Percentiles rank a stretch among this genome's conserved stretches.
Conservation (phyloP, 2,797 vertebrate species). For the Eulemur mongoz region DNA sequence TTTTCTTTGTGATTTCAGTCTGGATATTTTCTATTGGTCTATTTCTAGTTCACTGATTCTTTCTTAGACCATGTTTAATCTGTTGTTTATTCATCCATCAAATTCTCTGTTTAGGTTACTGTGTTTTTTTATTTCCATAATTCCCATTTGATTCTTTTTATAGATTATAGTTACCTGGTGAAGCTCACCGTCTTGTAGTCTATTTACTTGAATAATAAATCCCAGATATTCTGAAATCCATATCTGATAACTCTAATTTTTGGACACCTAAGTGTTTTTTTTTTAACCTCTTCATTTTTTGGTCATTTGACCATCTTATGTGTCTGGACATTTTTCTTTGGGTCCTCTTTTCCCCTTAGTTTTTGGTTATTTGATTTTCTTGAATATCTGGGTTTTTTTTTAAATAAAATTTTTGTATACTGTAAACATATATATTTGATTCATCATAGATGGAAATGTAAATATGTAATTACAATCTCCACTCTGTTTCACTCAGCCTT, state of each 20-base stretch:
- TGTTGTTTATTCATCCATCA: neutral
- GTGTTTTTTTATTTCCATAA: slow-evolving; percentile 8
- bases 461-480: neutral
- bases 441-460: neutral
- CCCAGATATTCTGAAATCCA: neutral
- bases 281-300: neutral
- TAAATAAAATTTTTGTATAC: neutral
- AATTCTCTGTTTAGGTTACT: neutral
- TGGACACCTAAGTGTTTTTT: neutral
- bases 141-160: neutral
- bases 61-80: neutral
- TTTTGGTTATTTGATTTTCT: neutral
- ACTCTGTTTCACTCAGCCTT: neutral
- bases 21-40: neutral
- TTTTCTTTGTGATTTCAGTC: neutral
- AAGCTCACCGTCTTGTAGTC: neutral
- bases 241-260: neutral
- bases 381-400: neutral
- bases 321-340: neutral
- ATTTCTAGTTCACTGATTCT: neutral
- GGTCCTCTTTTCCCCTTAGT: neutral
- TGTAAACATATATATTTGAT: neutral
- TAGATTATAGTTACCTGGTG: neutral
- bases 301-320: neutral
- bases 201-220: neutral